Evolutionary conservation across 2,888 invertebrate species (phyloP).

Genomic region (Ectemnius lituratus): DNA sequence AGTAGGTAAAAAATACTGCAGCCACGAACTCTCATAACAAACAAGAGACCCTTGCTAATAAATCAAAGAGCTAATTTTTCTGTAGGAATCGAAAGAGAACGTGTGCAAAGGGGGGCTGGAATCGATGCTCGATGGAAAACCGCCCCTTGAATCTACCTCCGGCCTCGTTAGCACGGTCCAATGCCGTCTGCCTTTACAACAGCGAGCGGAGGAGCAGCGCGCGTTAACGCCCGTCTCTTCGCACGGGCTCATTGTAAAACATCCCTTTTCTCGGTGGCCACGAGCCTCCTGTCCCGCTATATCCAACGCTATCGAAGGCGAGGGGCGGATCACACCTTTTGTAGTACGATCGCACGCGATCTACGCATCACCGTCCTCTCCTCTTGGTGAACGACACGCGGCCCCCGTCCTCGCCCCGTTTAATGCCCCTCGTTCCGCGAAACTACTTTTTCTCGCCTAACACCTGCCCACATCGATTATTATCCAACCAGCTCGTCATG

Average conservation of each 20-base stretch:
- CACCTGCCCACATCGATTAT: slow-evolving; percentile 22
- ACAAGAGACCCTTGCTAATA: slow-evolving; percentile 21
- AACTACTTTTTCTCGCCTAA: slow-evolving; percentile 44
- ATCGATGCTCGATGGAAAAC: slow-evolving; percentile 40
- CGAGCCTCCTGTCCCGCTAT: slow-evolving; percentile 11
- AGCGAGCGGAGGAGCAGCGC: slow-evolving; percentile 41
- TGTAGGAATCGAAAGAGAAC: slow-evolving; percentile 39
- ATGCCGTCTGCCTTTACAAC: slow-evolving; percentile 65
- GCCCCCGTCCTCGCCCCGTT: slow-evolving; percentile 17
- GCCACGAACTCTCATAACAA: too few species aligned
- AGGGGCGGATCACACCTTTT: slow-evolving; percentile 66
- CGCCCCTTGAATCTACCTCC: slow-evolving; percentile 19
- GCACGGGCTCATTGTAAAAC: slow-evolving; percentile 71
- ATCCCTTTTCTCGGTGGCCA: slow-evolving; percentile 68
- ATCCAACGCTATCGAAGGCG: slow-evolving; percentile 26
- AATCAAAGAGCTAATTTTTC: slow-evolving; percentile 39
- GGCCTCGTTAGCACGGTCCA: slow-evolving; percentile 45
- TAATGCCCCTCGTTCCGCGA: slow-evolving; percentile 54
- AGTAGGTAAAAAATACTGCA: too few species aligned
- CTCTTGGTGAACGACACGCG: slow-evolving; percentile 27
- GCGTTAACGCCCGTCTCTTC: slow-evolving; percentile 64
- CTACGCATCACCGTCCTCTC: slow-evolving; percentile 72
- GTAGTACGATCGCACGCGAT: slow-evolving; percentile 75
- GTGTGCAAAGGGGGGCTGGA: slow-evolving; percentile 7
- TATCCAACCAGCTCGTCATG: slow-evolving; percentile 11